Evolutionary conservation across 2,113 vertebrate genomes (phyloP).

Genomic region (Gallinago media): DNA sequence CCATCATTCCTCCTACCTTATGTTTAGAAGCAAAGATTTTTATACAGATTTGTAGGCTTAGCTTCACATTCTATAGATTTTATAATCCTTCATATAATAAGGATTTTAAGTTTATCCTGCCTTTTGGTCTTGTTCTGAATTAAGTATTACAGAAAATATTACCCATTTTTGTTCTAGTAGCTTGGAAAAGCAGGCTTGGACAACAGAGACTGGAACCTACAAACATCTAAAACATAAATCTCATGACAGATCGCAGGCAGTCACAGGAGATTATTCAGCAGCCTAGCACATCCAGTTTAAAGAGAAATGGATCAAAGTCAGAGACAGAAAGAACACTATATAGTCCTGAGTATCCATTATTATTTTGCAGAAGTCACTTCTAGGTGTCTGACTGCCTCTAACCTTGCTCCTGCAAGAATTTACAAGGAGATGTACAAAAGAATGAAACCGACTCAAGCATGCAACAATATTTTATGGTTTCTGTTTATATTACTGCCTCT

Average conservation of each 20-base stretch:
- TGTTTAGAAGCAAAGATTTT: neutral
- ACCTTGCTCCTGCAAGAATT: neutral
- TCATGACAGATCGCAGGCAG: neutral
- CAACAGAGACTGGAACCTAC: neutral
- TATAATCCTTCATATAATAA: neutral
- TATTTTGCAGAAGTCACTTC: neutral
- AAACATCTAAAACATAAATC: neutral
- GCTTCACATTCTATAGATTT: neutral
- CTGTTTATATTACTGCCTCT: neutral
- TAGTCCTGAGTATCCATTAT: neutral
- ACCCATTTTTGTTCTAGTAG: neutral
- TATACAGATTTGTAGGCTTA: neutral
- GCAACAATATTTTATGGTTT: rapidly evolving
- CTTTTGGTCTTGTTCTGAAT: neutral
- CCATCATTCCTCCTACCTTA: neutral
- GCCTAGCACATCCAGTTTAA: neutral
- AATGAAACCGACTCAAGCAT: neutral
- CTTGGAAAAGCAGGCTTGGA: neutral
- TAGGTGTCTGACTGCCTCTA: neutral
- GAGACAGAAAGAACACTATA: neutral
- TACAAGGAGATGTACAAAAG: neutral
- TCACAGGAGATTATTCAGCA: neutral
- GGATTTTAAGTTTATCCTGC: neutral
- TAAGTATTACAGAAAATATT: neutral
- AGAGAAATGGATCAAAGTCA: neutral